Conservation (phyloP, 1,140 invertebrate genomes). For the Procambarus virginalis region DNA sequence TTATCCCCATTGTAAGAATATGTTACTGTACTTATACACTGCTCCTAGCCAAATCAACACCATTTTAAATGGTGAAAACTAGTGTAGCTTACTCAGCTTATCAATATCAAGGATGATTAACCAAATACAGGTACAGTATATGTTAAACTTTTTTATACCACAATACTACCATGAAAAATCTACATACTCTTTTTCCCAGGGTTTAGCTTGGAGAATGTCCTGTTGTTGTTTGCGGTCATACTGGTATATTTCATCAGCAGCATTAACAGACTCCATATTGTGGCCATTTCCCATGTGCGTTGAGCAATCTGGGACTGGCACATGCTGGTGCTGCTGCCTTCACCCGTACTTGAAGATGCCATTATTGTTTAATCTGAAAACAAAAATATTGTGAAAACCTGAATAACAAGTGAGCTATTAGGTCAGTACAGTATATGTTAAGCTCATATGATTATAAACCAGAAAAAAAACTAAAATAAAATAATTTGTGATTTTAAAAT, state of each 20-base stretch:
- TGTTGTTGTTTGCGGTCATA: slow-evolving; percentile 96
- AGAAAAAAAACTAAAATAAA: too few species aligned
- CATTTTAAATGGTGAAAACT: too few species aligned
- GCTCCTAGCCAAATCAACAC: too few species aligned
- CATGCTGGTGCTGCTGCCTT: slow-evolving; percentile 74
- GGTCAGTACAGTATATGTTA: too few species aligned
- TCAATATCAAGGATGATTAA: too few species aligned
- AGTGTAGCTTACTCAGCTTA: too few species aligned
- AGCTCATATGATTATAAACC: too few species aligned
- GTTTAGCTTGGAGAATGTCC: slow-evolving; percentile 95
- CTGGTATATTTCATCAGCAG: slow-evolving; percentile 95
- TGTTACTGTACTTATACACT: too few species aligned
- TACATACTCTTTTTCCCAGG: slow-evolving; percentile 97
- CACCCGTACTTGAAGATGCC: slow-evolving; percentile 38
- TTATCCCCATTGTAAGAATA: too few species aligned
- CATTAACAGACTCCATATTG: slow-evolving; percentile 90
- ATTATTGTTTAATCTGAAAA: slow-evolving; percentile 16
- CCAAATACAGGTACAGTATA: too few species aligned
- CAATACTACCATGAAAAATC: neutral
- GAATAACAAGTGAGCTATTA: too few species aligned
- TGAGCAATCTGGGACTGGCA: slow-evolving; percentile 85
- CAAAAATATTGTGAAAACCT: neutral
- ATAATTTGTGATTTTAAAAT: too few species aligned
- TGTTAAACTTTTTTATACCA: neutral
- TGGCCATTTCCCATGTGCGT: slow-evolving; percentile 94